phyloP scores from a whole-genome alignment of 2,113 vertebrate species.

The Noctilio leporinus region DNA sequence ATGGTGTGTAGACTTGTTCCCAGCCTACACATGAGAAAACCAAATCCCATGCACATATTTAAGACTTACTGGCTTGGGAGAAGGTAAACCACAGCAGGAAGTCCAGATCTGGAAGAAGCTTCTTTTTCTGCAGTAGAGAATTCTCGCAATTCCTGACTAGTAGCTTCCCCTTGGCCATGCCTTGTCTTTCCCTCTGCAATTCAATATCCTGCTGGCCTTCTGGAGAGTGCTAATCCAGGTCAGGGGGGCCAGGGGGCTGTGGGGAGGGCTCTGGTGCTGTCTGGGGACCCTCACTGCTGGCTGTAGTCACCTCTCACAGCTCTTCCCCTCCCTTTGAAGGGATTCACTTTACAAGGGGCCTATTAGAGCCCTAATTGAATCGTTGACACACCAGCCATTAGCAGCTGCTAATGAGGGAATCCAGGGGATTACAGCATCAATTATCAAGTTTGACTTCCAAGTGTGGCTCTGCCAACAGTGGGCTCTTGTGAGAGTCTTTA shows the following conservation, averaged over 20 bases:
- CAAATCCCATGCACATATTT: neutral
- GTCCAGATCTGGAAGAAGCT: neutral
- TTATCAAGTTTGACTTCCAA: constrained; percentile 74
- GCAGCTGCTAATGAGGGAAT: constrained; percentile 79
- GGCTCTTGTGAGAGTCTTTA: constrained; percentile 61
- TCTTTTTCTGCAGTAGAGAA: neutral
- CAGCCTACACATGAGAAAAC: too few relatives aligned
- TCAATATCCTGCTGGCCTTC: neutral
- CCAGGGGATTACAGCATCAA: constrained; percentile 76
- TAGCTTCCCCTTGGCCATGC: neutral
- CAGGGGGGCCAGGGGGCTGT: neutral
- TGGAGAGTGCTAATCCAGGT: neutral
- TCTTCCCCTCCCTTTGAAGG: constrained; percentile 68
- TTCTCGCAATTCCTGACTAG: neutral
- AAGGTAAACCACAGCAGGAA: neutral
- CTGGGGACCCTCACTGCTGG: neutral
- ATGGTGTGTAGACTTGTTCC: too few relatives aligned
- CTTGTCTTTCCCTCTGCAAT: neutral
- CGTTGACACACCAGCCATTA: constrained; percentile 74
- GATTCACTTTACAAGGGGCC: constrained; percentile 71
- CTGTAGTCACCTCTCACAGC: constrained; percentile 46
- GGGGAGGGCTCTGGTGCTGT: neutral
- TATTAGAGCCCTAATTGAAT: constrained; percentile 81
- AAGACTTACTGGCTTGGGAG: neutral
- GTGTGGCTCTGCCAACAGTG: constrained; percentile 59